A percentile compares a stretch with the other conserved stretches of the same genome.
Evolutionary conservation across 2,113 vertebrate species (phyloP).

Genomic region (Rhabdornis inornatus): DNA sequence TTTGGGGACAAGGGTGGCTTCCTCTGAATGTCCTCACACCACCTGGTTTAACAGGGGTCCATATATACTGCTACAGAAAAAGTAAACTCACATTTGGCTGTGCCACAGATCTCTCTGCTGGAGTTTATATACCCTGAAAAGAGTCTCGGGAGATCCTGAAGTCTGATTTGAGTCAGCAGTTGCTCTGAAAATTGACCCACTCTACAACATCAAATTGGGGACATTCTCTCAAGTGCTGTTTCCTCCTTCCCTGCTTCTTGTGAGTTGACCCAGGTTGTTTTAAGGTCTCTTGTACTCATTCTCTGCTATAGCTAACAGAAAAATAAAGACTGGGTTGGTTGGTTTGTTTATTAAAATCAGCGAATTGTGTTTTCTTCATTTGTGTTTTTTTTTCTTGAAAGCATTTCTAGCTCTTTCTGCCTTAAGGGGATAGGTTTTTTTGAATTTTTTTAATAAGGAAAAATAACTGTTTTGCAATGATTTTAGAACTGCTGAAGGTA

Average conservation of each 20-base stretch:
- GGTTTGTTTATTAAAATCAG: neutral
- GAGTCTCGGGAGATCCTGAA: neutral
- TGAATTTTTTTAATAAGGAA: neutral
- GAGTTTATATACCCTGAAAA: neutral
- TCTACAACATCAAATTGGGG: neutral
- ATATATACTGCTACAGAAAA: neutral
- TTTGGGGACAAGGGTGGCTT: neutral
- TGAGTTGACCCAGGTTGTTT: neutral
- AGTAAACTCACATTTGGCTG: accelerated
- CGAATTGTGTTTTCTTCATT: neutral
- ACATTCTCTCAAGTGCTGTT: neutral
- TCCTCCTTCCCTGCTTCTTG: neutral
- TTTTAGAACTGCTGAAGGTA: neutral
- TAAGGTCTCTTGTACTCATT: neutral
- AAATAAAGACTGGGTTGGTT: neutral
- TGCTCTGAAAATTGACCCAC: neutral
- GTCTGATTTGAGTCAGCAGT: neutral
- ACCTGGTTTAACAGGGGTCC: neutral
- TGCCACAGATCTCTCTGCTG: neutral
- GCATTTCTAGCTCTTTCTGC: neutral
- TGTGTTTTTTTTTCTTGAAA: neutral
- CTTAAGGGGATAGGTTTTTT: neutral
- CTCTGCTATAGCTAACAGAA: neutral
- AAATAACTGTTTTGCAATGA: neutral
- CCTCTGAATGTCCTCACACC: neutral